Conservation (phyloP, 2,113 vertebrate species). For the Lepidothrix coronata region DNA sequence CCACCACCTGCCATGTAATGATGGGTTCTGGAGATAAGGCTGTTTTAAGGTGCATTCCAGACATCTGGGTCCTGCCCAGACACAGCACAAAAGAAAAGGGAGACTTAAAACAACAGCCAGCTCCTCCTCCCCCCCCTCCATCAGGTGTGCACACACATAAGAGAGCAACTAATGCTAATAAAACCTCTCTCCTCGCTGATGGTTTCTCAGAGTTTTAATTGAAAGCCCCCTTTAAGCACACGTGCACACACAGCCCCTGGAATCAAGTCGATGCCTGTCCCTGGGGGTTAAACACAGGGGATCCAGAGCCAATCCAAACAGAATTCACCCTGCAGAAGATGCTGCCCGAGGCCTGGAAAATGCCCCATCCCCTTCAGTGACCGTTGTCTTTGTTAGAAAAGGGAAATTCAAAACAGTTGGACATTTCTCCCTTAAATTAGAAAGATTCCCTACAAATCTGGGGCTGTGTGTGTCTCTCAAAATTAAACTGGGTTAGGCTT, state of each 20-base stretch:
- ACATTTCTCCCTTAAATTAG: not conserved
- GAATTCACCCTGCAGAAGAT: not conserved
- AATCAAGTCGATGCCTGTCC: not conserved
- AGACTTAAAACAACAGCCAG: conserved; percentile 51
- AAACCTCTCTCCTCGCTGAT: not conserved
- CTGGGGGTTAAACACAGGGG: not conserved
- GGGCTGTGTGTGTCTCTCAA: not conserved
- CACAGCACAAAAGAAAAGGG: conserved; percentile 45
- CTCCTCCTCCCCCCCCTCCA: not conserved
- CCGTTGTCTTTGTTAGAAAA: not conserved
- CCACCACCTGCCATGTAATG: conserved; percentile 77
- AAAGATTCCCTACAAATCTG: not conserved
- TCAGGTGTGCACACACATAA: conserved; percentile 23
- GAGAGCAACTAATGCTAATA: not conserved
- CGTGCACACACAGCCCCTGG: not conserved
- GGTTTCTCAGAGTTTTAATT: not conserved
- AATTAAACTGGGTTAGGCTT: not conserved
- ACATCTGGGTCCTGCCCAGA: conserved; percentile 69
- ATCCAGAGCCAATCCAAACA: not conserved
- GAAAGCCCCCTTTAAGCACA: not conserved
- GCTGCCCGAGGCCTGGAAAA: not conserved
- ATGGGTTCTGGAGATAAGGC: conserved; percentile 74
- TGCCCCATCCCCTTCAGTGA: not conserved
- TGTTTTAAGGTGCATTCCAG: conserved; percentile 74
- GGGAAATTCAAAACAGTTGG: not conserved